These are phyloP conservation scores for Oncorhynchus clarkii DNA, from an alignment of 2,113 vertebrate species.

Conservation along the genomic window DNA sequence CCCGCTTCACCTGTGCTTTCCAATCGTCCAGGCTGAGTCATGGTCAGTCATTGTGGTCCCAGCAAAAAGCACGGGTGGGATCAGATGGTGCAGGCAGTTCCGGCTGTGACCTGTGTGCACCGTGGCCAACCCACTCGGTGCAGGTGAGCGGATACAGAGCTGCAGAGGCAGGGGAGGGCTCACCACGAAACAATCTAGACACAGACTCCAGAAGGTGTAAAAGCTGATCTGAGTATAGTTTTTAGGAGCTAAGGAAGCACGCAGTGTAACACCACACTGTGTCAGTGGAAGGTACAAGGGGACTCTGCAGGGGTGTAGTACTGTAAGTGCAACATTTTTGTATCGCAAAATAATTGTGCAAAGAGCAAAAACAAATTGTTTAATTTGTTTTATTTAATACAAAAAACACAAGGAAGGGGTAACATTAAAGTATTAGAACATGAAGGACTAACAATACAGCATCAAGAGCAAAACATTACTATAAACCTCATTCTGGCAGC, in stretches of 20 bases:
- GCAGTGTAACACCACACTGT: neutral
- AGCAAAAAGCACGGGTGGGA: neutral
- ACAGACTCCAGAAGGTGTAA: neutral
- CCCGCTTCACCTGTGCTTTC: neutral
- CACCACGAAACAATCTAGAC: neutral
- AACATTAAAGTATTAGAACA: too few species aligned
- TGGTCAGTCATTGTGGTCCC: neutral
- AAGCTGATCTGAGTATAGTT: neutral
- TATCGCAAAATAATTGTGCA: too few species aligned
- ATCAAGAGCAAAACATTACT: too few species aligned
- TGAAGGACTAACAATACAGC: too few species aligned
- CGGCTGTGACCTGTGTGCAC: neutral
- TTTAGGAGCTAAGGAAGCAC: too few species aligned
- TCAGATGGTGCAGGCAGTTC: slow-evolving; percentile 8
- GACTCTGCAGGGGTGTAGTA: neutral
- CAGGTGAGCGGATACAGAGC: slow-evolving; percentile 2
- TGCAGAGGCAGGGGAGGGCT: neutral
- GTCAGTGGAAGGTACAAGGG: neutral
- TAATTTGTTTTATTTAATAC: too few species aligned
- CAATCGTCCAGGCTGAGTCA: neutral
- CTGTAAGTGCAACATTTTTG: too few species aligned
- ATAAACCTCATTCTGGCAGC: too few species aligned
- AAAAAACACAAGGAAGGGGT: too few species aligned
- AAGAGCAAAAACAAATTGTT: too few species aligned
- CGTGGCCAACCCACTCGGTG: neutral